Evolutionary conservation across 2,797 vertebrate genomes (phyloP), one percentile per base, ranked within the genome.

Genomic region (Tadarida brasiliensis): DNA sequence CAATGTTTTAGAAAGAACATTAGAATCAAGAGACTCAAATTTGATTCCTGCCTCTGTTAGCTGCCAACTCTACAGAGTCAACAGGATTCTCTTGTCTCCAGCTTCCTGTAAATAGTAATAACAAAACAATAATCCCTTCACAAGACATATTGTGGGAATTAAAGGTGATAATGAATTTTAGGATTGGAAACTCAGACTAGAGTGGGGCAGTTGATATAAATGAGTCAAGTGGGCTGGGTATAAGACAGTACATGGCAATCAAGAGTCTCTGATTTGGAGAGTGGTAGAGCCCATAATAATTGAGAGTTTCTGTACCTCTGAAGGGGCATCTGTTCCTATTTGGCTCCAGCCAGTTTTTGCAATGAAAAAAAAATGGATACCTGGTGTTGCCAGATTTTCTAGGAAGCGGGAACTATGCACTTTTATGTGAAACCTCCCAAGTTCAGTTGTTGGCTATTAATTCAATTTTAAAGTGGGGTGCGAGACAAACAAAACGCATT

Each of bases 401-500:
- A 89, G 97, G 94, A 97, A 97, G 87, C 87, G 89, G 94, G 96
- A 98, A 96, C 95, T 97, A 67, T 6, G 35, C 94, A 73, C 71
- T 95, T 97, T 96, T 87, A 95, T 90, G 82, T 81, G 80, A 96
- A 95, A 94, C 91, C 76, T 98, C 87, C 95, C 83, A 96, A 92
- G 95, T 93, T 97, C 56, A 92, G 54, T 70, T 91, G 86, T 90
- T 96, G 97, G 96, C 91, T 87, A 96, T 96, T 95, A 96, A 96
- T 95, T 93, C 86, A 77, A 84, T 95, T 91, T 87, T 95, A 91
- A 96, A 98, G 80, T 56, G 24, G 16, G 3, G 33, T 5, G 5
- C 65, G 39, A 73, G 95, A 95, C 97, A 97, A 97, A 91, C 91
- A 92, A 96, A 96, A 96, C 83, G 95, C 76, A 93, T 96, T 87